Conservation (phyloP, 2,797 vertebrate species). For the Fistularia tabacaria region DNA sequence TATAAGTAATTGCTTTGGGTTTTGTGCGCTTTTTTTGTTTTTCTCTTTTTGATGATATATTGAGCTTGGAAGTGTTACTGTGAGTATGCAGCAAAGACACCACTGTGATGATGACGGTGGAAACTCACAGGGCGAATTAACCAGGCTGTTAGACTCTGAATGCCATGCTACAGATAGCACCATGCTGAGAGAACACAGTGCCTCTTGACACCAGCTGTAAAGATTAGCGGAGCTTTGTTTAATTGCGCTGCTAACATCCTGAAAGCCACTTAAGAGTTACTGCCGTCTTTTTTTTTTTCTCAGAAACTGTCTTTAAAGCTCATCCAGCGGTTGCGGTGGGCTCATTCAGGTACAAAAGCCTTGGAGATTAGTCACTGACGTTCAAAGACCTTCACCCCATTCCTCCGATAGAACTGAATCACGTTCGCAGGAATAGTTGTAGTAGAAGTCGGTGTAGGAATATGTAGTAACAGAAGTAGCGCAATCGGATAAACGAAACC, state of each 20-base stretch:
- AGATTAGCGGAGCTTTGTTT: slow-evolving; percentile 73
- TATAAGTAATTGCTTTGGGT: no score
- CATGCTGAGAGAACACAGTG: slow-evolving; percentile 41
- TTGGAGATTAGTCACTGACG: slow-evolving; percentile 39
- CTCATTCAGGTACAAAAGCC: slow-evolving; percentile 45
- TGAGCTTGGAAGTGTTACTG: background rate
- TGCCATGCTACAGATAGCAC: slow-evolving; percentile 33
- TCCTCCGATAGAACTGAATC: slow-evolving; percentile 1
- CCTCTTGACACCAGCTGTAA: slow-evolving; percentile 60
- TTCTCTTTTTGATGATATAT: slow-evolving; percentile 1
- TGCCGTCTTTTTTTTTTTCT: slow-evolving; percentile 37
- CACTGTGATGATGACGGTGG: slow-evolving; percentile 22
- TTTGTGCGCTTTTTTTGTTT: no score
- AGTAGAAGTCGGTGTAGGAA: background rate
- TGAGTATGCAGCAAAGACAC: slow-evolving; percentile 3
- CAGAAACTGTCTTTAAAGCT: slow-evolving; percentile 50
- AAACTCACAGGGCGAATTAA: slow-evolving; percentile 52
- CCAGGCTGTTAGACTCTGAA: slow-evolving; percentile 49
- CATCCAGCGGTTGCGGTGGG: slow-evolving; percentile 40
- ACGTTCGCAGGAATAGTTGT: background rate
- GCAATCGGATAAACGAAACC: slow-evolving; percentile 10
- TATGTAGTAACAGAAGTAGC: background rate
- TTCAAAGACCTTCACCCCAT: slow-evolving; percentile 6
- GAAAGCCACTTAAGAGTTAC: slow-evolving; percentile 52
- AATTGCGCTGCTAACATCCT: slow-evolving; percentile 63